Evolutionary conservation across 2,888 invertebrate species (phyloP), one percentile per base, ranked within the genome.

Genomic region (Pecten maximus): DNA sequence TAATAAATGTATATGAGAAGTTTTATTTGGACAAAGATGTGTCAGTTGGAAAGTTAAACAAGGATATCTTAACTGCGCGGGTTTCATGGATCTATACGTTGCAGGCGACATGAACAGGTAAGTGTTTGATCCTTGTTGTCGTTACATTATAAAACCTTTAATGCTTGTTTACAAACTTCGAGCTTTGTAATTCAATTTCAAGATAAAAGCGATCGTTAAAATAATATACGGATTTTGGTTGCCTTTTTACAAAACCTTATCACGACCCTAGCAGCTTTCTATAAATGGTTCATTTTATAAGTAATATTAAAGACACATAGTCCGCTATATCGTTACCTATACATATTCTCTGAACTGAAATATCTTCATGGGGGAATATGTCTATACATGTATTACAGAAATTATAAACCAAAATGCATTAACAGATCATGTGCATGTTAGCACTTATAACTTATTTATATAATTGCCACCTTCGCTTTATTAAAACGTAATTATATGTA

Each of bases 191-290:
- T 28, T 74, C 74, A 74, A 74, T 74, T 74, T 74, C 8, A 10
- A 74, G 74, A 74, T 74, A 74, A 74, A 74, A 74, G 74, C 35
- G 74, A 74, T 74, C 74, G 74, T 74, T 74, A 74, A 74, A 74
- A 74, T 74, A 35, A 74, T 28, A 35, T 15, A 28, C 10, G 12
- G 28, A 3, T 0, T 74, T 28, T 28, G 28, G 74, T 28, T 35
- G 35, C n/a, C n/a, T n/a, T n/a, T n/a, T n/a, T n/a, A 8, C 60
- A 23, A 60, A 16, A 23, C 23, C 2, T n/a, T 0, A 60, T 23
- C 60, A 74, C 74, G 74, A 35, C 74, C 74, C 0, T 6, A 28
- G 8, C 35, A 28, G 74, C 35, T 35, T 2, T 74, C 74, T 35
- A 74, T 54, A 23, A 6, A 74, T n/a, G 60, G 23, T 8, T 23